Conservation (phyloP, 2,113 vertebrate genomes). For the Numida meleagris region DNA sequence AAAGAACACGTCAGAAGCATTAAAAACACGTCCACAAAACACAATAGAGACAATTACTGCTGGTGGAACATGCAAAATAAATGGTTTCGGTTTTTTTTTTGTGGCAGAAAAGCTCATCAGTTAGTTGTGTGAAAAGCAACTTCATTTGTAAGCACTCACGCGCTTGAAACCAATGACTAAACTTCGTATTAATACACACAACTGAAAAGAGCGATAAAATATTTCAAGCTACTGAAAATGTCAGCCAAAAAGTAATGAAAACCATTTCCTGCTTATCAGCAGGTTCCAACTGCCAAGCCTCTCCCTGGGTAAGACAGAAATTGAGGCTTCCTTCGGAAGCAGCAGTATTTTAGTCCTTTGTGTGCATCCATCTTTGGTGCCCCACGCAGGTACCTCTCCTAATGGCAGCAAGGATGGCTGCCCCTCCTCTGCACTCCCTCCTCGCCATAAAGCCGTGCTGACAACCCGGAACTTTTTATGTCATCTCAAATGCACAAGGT, state of each 20-base stretch:
- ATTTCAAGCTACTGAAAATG: not conserved
- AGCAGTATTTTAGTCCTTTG: not conserved
- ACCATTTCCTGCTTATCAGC: not conserved
- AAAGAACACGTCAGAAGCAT: not conserved
- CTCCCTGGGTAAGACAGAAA: not conserved
- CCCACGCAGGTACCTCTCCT: not conserved
- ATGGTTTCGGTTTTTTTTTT: not conserved
- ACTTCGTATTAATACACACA: not conserved
- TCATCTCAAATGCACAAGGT: conserved; percentile 50
- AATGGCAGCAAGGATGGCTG: not conserved
- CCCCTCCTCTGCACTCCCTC: not conserved
- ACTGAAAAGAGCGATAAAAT: not conserved
- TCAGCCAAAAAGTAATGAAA: not conserved
- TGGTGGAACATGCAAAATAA: not conserved
- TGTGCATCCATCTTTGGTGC: not conserved
- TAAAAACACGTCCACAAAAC: not conserved
- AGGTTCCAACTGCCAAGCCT: not conserved
- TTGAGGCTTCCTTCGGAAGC: not conserved
- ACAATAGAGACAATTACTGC: not conserved
- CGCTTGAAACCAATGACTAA: not conserved
- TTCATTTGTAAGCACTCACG: not conserved
- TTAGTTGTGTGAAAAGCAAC: not conserved
- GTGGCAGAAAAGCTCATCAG: not conserved
- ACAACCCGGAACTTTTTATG: conserved; percentile 39
- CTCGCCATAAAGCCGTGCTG: not conserved